Evolutionary conservation across 2,888 invertebrate species (phyloP).

Genomic region (Coecobrya sp.): DNA sequence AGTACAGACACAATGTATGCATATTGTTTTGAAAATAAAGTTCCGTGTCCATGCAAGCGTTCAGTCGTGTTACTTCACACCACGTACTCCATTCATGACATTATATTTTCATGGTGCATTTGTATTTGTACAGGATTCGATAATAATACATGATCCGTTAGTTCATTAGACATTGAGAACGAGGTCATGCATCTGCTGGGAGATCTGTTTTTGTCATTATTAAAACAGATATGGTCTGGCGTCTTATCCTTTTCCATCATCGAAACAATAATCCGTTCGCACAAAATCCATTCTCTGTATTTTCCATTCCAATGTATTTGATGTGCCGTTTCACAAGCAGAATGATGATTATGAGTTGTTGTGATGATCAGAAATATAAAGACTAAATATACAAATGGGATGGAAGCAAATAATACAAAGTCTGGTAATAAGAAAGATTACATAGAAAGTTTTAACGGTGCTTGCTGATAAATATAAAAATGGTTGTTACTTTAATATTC

Average conservation of each 20-base stretch:
- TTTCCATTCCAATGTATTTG: background rate
- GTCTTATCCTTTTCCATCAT: constrained; percentile 61
- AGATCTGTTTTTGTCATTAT: constrained; percentile 57
- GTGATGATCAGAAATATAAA: background rate
- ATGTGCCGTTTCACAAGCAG: background rate
- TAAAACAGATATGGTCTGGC: constrained; percentile 60
- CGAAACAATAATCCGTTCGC: constrained; percentile 13
- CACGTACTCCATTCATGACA: constrained; percentile 16
- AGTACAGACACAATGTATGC: too few relatives aligned
- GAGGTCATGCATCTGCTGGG: constrained; percentile 69
- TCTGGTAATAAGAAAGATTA: too few relatives aligned
- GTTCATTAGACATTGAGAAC: constrained; percentile 52
- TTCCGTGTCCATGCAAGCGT: background rate
- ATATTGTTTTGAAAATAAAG: background rate
- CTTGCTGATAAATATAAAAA: too few relatives aligned
- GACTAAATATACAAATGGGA: background rate
- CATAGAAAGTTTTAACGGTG: too few relatives aligned
- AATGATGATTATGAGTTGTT: background rate
- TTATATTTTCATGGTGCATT: constrained; percentile 11
- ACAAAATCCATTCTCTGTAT: background rate
- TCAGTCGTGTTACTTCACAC: background rate
- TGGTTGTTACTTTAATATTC: too few relatives aligned
- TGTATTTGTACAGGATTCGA: background rate
- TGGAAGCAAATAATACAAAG: too few relatives aligned
- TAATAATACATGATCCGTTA: constrained; percentile 15